Evolutionary conservation across 2,888 invertebrate species (phyloP).

Genomic region (Anodontia alba): DNA sequence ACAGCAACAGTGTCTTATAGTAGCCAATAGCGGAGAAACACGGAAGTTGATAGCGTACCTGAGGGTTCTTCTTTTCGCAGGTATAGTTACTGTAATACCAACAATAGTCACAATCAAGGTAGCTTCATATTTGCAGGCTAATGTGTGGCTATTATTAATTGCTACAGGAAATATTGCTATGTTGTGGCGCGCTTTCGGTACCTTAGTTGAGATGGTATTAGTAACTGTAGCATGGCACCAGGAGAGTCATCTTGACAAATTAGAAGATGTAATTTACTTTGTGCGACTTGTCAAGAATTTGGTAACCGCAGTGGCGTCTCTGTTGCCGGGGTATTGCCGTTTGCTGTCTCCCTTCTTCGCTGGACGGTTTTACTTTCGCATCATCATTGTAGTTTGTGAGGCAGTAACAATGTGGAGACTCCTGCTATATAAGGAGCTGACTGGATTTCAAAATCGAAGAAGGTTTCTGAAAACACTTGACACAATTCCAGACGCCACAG

Average conservation of each 20-base stretch:
- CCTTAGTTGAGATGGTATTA: not conserved
- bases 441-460: not conserved
- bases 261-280: not conserved
- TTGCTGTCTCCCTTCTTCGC: not conserved
- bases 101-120: not conserved
- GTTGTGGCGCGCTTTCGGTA: not conserved
- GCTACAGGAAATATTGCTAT: not conserved
- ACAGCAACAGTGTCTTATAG: not conserved
- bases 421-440: not conserved
- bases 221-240: not conserved
- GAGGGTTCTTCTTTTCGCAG: not conserved
- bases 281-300: not conserved
- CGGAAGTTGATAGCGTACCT: not conserved
- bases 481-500: not conserved
- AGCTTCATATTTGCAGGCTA: not conserved
- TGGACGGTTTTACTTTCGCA: not conserved
- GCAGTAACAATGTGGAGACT: not conserved
- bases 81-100: not conserved
- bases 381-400: not conserved
- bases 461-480: not conserved
- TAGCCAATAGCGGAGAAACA: not conserved
- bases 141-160: not conserved
- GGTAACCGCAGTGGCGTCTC: not conserved
- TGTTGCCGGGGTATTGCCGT: not conserved
- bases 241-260: not conserved